Evolutionary conservation across 2,888 invertebrate species (phyloP).

Genomic region (Tenthredo amoena): DNA sequence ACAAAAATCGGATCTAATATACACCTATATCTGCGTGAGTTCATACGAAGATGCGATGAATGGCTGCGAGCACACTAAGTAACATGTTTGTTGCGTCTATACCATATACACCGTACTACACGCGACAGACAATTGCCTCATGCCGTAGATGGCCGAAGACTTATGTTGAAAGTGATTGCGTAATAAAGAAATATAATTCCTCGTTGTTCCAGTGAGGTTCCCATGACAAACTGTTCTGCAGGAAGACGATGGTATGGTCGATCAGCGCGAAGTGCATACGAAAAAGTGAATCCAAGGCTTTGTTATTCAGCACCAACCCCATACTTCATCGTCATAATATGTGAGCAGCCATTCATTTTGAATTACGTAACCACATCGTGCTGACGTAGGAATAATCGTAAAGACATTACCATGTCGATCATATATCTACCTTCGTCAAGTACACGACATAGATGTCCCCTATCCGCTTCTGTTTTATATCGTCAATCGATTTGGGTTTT

Average conservation of each 20-base stretch:
- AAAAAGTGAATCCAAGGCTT: constrained; percentile 48
- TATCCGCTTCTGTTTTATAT: neutral
- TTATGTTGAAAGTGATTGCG: constrained; percentile 29
- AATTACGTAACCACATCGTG: constrained; percentile 34
- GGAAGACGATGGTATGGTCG: constrained; percentile 32
- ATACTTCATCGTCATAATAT: constrained; percentile 45
- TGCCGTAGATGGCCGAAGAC: constrained; percentile 14
- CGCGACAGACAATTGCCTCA: neutral
- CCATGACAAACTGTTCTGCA: constrained; percentile 42
- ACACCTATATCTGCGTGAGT: neutral
- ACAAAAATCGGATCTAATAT: neutral
- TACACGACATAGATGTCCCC: neutral
- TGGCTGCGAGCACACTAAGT: neutral
- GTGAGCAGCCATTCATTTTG: constrained; percentile 46
- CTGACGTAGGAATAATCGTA: constrained; percentile 47
- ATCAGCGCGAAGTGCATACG: constrained; percentile 55
- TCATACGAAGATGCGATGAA: neutral
- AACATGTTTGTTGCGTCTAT: neutral
- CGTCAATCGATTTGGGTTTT: neutral
- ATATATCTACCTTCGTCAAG: constrained; percentile 27
- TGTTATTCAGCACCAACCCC: constrained; percentile 51
- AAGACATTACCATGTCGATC: constrained; percentile 36
- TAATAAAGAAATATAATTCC: constrained; percentile 26
- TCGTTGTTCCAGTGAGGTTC: constrained; percentile 19
- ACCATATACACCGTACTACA: neutral